phyloP scores from a whole-genome alignment of 2,113 vertebrate species.

The Vidua chalybeata region DNA sequence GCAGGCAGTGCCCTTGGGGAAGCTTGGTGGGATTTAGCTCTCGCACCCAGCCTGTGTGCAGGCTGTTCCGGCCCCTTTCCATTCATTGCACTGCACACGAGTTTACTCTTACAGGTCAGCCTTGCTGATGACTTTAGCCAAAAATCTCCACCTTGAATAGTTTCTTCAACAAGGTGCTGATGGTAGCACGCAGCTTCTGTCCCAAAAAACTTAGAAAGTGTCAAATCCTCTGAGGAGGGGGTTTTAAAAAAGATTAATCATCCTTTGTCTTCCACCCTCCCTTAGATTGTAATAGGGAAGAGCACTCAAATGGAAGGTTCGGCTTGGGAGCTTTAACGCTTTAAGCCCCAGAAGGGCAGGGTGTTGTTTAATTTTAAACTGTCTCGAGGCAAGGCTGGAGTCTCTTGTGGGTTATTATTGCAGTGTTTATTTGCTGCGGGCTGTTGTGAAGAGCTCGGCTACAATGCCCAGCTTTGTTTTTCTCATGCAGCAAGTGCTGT shows the following conservation, averaged over 20 bases:
- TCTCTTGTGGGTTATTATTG: slow-evolving; percentile 46
- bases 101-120: neutral
- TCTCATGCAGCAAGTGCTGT: neutral
- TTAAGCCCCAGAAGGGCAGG: neutral
- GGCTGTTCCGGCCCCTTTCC: neutral
- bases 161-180: neutral
- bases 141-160: neutral
- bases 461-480: neutral
- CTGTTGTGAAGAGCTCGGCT: neutral
- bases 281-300: neutral
- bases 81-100: neutral
- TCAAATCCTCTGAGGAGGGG: neutral
- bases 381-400: neutral
- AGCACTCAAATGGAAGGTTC: neutral
- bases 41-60: neutral
- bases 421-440: slow-evolving; percentile 28
- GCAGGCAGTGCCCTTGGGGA: neutral
- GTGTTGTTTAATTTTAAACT: slow-evolving; percentile 1
- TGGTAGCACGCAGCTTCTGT: neutral
- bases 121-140: neutral
- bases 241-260: neutral
- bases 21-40: neutral
- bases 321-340: neutral
- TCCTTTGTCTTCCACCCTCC: neutral
- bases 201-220: neutral